Evolutionary conservation across 1,140 invertebrate species (phyloP), one percentile per base, ranked within the genome.

Genomic region (Lineus longissimus): DNA sequence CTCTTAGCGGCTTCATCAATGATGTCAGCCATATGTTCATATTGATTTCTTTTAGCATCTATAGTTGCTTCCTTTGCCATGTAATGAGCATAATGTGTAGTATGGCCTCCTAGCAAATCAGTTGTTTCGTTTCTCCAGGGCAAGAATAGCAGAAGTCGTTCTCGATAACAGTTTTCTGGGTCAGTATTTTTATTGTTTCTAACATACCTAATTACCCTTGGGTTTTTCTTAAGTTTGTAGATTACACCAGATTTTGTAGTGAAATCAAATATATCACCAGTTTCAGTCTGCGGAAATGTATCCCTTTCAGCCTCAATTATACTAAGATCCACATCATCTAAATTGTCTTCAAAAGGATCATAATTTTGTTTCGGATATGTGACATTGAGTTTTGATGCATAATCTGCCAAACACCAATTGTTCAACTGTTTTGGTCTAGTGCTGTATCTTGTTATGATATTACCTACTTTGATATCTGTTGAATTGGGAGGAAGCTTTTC

Each of bases 361-460:
- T 51, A 6, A 23, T 51, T 19, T 6, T 4, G n/a, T 23, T 51
- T 19, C 9, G 25, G 47, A n/a, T 51, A 51, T 23, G n/a, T 19
- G n/a, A 51, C n/a, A 27, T 51, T 51, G 25, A 51, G 6, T 51
- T 51, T 51, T 23, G 47, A 51, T 7, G 25, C 47, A 27, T 51
- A 51, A 27, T 51, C 47, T 23, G 47, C 47, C n/a, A 51, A 51
- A 27, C 47, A 51, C 47, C 47, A 51, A 51, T 51, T 51, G 6
- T 51, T n/a, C 9, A 51, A n/a, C n/a, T 51, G 47, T 51, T 51
- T 51, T 4, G 47, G 47, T 7, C 47, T 6, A 9, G 6, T 51
- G n/a, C 19, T 23, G 47, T 51, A 51, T 27, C 47, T 51, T 27
- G 47, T 51, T 7, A 51, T 51, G 25, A 51, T 51, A 51, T 51